A percentile compares a stretch with the other conserved stretches of the same genome.
phyloP scores from a whole-genome alignment of 2,797 vertebrate genomes.

The Sebastes taczanowskii region DNA sequence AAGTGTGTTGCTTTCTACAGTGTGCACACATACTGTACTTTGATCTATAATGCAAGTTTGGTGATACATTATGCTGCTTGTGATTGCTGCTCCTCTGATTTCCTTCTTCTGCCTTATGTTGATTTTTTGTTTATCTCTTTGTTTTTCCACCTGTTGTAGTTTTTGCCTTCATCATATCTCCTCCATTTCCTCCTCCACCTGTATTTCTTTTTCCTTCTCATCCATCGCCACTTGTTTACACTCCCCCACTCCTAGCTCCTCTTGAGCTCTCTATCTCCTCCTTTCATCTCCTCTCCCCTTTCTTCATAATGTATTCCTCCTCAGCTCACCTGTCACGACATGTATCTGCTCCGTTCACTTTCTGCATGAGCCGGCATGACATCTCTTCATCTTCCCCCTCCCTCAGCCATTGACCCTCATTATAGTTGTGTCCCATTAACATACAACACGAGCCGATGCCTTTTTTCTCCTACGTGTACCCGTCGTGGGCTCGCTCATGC shows the following conservation, averaged over 20 bases:
- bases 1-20: constrained; percentile 34
- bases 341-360: constrained; percentile 54
- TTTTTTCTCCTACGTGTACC: neutral
- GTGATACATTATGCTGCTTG: constrained; percentile 60
- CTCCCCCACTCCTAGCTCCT: constrained; percentile 6
- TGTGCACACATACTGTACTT: constrained; percentile 61
- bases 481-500: constrained; percentile 14
- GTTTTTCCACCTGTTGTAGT: constrained; percentile 1
- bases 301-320: constrained; percentile 74
- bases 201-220: constrained; percentile 4
- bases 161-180: neutral
- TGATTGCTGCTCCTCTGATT: constrained; percentile 45
- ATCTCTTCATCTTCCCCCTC: constrained; percentile 57
- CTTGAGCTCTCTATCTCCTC: constrained; percentile 49
- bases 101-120: constrained; percentile 24
- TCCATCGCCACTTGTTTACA: constrained; percentile 60
- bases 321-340: constrained; percentile 74
- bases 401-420: constrained; percentile 58
- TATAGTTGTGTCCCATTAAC: constrained; percentile 49
- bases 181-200: constrained; percentile 1
- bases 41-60: constrained; percentile 73
- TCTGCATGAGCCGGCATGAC: constrained; percentile 61
- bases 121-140: constrained; percentile 3
- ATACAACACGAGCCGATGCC: constrained; percentile 40
- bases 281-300: constrained; percentile 60